Evolutionary conservation across 2,888 invertebrate genomes (phyloP).

Genomic region (Girardia tigrina): DNA sequence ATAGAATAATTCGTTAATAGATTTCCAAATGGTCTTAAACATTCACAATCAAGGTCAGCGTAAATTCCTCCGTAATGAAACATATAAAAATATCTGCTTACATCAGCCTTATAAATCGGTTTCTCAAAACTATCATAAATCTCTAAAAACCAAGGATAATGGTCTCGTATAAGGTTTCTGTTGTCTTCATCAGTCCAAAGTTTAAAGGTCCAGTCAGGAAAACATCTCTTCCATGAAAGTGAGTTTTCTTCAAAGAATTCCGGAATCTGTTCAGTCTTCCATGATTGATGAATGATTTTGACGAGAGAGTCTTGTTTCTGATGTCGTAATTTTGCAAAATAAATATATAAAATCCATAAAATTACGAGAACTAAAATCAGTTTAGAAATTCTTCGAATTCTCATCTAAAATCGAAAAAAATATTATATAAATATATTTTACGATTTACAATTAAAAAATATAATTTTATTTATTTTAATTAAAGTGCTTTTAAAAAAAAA

Average conservation of each 20-base stretch:
- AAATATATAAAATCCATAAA: no score
- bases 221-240: background rate
- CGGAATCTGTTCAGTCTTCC: slow-evolving; percentile 5
- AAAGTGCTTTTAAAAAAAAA: no score
- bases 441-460: no score
- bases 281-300: slow-evolving; percentile 24
- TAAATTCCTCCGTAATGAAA: slow-evolving; percentile 30
- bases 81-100: slow-evolving; percentile 25
- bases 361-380: no score
- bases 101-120: slow-evolving; percentile 43
- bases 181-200: slow-evolving; percentile 47
- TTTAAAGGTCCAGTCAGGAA: slow-evolving; percentile 46
- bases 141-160: slow-evolving; percentile 41
- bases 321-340: no score
- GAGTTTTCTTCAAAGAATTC: background rate
- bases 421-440: no score
- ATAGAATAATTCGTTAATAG: no score
- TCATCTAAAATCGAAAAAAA: no score
- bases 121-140: slow-evolving; percentile 42
- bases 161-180: slow-evolving; percentile 41
- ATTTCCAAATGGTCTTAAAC: no score
- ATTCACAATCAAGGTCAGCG: background rate
- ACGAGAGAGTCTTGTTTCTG: no score
- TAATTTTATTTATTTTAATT: no score
- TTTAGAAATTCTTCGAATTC: no score